Conservation (phyloP, 2,888 invertebrate genomes). For the Leucophora obtusa region DNA sequence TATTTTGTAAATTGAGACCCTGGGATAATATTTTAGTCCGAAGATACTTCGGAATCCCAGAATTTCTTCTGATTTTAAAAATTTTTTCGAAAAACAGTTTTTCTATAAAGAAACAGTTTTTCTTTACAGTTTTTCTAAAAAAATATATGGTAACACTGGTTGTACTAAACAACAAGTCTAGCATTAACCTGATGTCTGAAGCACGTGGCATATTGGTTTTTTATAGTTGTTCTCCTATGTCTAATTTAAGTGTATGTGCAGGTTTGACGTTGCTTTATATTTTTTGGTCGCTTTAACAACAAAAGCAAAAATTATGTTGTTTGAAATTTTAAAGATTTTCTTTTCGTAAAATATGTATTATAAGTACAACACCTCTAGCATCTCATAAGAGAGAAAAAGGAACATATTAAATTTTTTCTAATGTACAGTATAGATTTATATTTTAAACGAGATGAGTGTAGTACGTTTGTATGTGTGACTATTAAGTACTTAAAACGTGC, state of each 20-base stretch:
- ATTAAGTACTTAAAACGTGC: constrained; percentile 56
- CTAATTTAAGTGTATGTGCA: neutral
- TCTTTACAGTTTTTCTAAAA: too few species aligned
- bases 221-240: neutral
- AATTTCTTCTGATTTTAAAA: too few species aligned
- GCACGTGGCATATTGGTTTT: constrained; percentile 59
- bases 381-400: constrained; percentile 13
- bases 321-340: constrained; percentile 19
- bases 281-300: constrained; percentile 17
- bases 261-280: constrained; percentile 8
- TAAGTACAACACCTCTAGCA: constrained; percentile 29
- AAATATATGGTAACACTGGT: too few species aligned
- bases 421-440: neutral
- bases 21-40: too few species aligned
- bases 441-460: constrained; percentile 22
- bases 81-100: too few species aligned
- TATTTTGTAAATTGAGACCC: too few species aligned
- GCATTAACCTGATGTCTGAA: constrained; percentile 51
- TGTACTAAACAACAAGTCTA: constrained; percentile 13
- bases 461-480: neutral
- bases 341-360: neutral
- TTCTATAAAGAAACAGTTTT: too few species aligned
- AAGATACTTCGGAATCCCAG: too few species aligned
- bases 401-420: neutral
- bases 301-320: constrained; percentile 1